Base-by-base conservation (phyloP, 2,888 invertebrate species). In the Sericinus montela region DNA sequence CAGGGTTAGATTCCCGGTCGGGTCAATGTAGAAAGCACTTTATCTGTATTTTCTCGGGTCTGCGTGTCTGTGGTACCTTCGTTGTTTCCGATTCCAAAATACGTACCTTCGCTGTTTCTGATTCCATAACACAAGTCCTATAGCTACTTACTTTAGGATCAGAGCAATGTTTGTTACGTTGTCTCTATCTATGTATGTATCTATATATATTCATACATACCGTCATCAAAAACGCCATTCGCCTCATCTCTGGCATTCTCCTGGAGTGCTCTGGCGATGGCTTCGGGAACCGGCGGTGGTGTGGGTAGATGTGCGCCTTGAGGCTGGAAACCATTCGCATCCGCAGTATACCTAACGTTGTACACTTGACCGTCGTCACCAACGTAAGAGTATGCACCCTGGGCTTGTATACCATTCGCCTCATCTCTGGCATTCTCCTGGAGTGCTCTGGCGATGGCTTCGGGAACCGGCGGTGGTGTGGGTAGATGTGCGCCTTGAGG, bases 291-390 rank as follows among this genome's bases (percentile, higher is more conserved):
- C 0, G 91, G 91, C 0, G 91, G 91, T 0, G 91, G 82, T 0
- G 91, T 91, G 0, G 91, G 91, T 0, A 92, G 59, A 59, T 91
- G 91, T 1, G 89, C 88, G 0, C 91, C 91, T 35, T 81, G 75
- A 0, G 91, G 80, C 53, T 87, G 83, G 82, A 90, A 91, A 1
- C 87, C 87, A 58, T 86, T 82, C 56, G 60, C 72, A 35, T 69
- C 87, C 54, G 87, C 87, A 0, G 81, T 86, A 57, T 88, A 87
- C 46, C 79, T 80, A 48, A 91, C 80, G 56, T 83, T 82, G 74
- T 90, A 90, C 1, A 87, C 79, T 61, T 89, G 90, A 1, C 91
- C 92, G 47, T 92, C 92, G 4, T 91, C 91, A 1, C 91, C 90
- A 1, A 90, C 90, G 75, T 91, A 92, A 0, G 90, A 85, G 75